Conservation (phyloP, 37 sponge, comb jelly and placozoan genomes). For the Aplysina aerophoba region DNA sequence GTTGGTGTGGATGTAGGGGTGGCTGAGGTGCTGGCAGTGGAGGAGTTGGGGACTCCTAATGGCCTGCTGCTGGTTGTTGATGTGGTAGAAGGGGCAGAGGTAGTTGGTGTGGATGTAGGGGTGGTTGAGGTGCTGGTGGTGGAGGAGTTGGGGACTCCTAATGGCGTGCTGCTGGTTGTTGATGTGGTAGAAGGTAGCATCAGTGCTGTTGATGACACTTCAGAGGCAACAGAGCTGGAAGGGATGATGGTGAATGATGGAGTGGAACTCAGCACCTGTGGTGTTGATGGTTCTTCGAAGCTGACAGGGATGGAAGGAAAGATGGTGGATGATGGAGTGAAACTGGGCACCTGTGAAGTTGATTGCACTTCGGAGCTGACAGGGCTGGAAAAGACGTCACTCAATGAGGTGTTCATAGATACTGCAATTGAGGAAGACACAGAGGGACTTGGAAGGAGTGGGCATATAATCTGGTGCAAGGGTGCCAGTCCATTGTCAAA, state of each 20-base stretch:
- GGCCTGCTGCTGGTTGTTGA: background rate
- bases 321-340: background rate
- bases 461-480: background rate
- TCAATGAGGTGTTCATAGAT: background rate
- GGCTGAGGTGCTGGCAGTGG: background rate
- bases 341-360: background rate
- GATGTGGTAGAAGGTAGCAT: background rate
- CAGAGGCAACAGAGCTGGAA: background rate
- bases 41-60: background rate
- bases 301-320: background rate
- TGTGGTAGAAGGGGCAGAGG: background rate
- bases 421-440: background rate
- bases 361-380: background rate
- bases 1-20: background rate
- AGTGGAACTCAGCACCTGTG: background rate
- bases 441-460: background rate
- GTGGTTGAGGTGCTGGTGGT: background rate
- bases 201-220: background rate
- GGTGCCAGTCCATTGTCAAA: background rate
- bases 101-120: background rate
- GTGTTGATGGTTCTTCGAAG: background rate
- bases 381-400: background rate
- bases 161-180: too few species aligned
- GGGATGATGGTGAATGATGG: background rate
- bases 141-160: background rate